phyloP scores from a whole-genome alignment of 2,888 invertebrate genomes.

The Drosophila atripex region DNA sequence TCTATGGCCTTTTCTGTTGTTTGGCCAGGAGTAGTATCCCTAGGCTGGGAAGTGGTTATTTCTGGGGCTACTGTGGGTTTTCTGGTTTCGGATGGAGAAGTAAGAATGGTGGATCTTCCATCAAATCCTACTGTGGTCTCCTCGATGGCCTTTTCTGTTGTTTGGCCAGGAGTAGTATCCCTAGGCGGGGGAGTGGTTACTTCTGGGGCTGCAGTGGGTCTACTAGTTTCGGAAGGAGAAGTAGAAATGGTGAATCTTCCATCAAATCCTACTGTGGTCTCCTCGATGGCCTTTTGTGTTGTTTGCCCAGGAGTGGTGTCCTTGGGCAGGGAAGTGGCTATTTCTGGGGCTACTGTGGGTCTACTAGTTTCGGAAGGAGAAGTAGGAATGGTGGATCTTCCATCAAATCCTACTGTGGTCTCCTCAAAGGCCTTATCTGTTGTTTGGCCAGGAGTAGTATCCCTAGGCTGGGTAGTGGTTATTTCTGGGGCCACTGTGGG shows the following conservation, averaged over 20 bases:
- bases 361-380: neutral
- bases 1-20: neutral
- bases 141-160: neutral
- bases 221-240: neutral
- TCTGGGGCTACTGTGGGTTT: neutral
- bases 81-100: neutral
- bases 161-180: neutral
- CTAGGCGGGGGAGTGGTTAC: neutral
- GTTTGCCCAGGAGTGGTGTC: neutral
- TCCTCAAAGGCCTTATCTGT: no score
- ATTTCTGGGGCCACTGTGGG: no score
- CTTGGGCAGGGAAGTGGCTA: neutral
- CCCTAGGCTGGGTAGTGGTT: neutral
- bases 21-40: neutral
- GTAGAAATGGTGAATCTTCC: neutral
- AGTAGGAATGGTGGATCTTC: neutral
- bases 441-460: neutral
- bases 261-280: neutral
- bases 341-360: neutral
- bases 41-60: neutral
- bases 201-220: neutral
- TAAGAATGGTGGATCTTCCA: neutral
- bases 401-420: neutral
- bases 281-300: neutral
- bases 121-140: neutral